phyloP scores from a whole-genome alignment of 2,113 vertebrate genomes.

The Microcebus lehilahytsara region DNA sequence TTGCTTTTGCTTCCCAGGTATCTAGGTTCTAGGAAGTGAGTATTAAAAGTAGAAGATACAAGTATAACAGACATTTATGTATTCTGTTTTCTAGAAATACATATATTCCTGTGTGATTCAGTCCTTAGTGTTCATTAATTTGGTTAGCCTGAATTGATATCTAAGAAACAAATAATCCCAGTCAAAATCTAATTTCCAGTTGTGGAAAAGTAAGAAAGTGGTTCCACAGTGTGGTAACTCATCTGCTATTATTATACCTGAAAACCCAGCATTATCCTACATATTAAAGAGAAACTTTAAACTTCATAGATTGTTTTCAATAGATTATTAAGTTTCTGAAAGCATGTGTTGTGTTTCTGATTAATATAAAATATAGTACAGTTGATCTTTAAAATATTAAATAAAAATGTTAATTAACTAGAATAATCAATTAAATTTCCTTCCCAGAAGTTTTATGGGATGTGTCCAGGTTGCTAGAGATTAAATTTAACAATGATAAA shows the following conservation, averaged over 20 bases:
- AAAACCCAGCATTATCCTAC: background rate
- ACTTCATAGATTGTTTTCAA: background rate
- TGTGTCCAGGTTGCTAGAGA: slow-evolving; percentile 12
- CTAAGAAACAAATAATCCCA: background rate
- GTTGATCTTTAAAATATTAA: background rate
- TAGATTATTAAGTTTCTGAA: background rate
- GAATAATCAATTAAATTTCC: slow-evolving; percentile 19
- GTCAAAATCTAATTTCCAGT: background rate
- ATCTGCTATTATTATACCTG: background rate
- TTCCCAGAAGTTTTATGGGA: slow-evolving; percentile 25
- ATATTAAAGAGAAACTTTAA: background rate
- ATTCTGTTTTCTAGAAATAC: background rate
- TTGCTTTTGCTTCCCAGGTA: background rate
- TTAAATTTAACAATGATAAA: slow-evolving; percentile 33
- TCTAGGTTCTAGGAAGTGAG: background rate
- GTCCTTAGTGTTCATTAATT: background rate
- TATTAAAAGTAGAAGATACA: background rate
- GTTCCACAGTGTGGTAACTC: background rate
- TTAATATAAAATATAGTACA: background rate
- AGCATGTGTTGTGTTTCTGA: background rate
- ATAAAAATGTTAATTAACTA: background rate
- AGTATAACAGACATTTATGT: background rate
- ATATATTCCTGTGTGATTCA: background rate
- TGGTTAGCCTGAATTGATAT: background rate
- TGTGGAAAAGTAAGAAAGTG: background rate